Percentiles rank a stretch among this genome's conserved stretches.
Conservation (phyloP, 2,113 vertebrate genomes). For the Balaenoptera acutorostrata region DNA sequence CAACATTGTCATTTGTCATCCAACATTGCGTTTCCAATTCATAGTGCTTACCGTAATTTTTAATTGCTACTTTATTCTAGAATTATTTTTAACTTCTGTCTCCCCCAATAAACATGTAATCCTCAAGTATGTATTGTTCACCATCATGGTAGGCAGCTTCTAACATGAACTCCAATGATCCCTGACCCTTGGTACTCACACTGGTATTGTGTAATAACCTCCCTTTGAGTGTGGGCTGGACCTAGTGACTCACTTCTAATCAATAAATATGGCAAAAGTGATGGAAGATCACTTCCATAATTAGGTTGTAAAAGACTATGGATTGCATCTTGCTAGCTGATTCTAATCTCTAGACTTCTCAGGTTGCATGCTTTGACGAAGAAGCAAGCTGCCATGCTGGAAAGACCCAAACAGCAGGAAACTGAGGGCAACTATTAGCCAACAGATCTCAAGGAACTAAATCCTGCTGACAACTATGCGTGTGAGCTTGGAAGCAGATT, state of each 20-base stretch:
- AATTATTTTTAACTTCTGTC: neutral
- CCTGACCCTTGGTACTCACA: neutral
- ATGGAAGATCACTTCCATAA: neutral
- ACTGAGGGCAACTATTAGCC: neutral
- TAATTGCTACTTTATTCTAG: neutral
- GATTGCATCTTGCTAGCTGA: neutral
- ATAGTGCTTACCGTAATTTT: neutral
- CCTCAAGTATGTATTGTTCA: neutral
- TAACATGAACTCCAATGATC: neutral
- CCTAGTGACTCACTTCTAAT: neutral
- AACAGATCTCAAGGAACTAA: neutral
- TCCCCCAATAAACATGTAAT: neutral
- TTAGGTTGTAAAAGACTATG: neutral
- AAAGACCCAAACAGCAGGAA: neutral
- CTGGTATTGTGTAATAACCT: neutral
- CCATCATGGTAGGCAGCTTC: neutral
- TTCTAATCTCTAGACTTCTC: neutral
- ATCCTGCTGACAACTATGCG: neutral
- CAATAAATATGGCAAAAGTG: neutral
- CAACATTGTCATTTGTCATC: neutral
- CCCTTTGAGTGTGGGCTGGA: neutral
- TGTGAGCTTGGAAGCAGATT: neutral
- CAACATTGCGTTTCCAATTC: neutral
- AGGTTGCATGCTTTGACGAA: neutral
- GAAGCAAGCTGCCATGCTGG: neutral